Evolutionary conservation across 1,140 invertebrate genomes (phyloP).

Genomic region (Choristoneura fumiferana): DNA sequence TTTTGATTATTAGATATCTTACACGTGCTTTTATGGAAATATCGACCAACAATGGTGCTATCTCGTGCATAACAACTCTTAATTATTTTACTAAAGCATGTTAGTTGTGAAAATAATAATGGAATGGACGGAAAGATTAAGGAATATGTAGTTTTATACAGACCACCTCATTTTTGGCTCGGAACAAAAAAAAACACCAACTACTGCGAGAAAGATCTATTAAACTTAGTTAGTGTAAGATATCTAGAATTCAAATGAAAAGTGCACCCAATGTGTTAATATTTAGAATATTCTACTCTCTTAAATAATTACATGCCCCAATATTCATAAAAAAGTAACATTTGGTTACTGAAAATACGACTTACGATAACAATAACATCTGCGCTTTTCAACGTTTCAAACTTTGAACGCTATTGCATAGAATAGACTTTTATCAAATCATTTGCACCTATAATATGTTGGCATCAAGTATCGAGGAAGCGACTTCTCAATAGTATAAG

Average conservation of each 20-base stretch:
- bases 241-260: conserved; percentile 16
- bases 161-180: no score
- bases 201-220: background rate
- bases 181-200: no score
- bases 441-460: conserved; percentile 31
- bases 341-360: conserved; percentile 17
- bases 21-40: conserved; percentile 2
- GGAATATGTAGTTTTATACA: background rate
- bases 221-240: conserved; percentile 5
- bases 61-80: background rate
- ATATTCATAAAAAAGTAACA: conserved; percentile 18
- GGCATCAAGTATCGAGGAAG: conserved; percentile 53
- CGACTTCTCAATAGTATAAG: conserved; percentile 48
- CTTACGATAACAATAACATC: conserved; percentile 14
- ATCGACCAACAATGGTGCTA: background rate
- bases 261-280: conserved; percentile 51
- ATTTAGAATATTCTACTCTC: conserved; percentile 32
- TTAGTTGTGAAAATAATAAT: background rate
- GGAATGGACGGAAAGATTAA: conserved; percentile 12
- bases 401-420: conserved; percentile 14
- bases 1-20: conserved; percentile 6
- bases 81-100: background rate
- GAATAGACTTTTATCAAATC: conserved; percentile 13
- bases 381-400: background rate
- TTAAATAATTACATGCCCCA: conserved; percentile 11